phyloP scores from a whole-genome alignment of 2,113 vertebrate genomes.

The Phalacrocorax aristotelis region DNA sequence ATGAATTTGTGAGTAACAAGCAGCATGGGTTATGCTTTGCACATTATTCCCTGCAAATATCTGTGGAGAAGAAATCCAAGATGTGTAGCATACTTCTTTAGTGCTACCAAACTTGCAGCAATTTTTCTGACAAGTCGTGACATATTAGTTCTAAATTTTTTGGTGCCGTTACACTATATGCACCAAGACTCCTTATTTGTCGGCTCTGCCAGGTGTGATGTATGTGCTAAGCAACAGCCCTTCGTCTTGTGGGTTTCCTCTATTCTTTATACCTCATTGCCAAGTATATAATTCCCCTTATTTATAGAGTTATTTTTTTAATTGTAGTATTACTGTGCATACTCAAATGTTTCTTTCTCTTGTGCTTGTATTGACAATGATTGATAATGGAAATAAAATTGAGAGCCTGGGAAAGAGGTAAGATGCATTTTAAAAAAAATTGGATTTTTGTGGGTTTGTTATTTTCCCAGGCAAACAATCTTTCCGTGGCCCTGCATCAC shows the following conservation, averaged over 20 bases:
- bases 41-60: neutral
- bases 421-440: neutral
- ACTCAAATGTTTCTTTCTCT: neutral
- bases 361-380: neutral
- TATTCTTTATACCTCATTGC: neutral
- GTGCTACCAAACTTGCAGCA: neutral
- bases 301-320: neutral
- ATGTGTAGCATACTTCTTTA: neutral
- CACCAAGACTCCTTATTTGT: neutral
- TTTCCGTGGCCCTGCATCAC: neutral
- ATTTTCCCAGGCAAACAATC: neutral
- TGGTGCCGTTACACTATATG: neutral
- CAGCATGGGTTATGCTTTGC: neutral
- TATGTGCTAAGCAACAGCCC: neutral
- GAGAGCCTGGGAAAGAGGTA: neutral
- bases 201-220: neutral
- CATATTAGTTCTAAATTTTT: neutral
- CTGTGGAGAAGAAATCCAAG: neutral
- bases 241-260: neutral
- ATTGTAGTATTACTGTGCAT: neutral
- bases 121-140: neutral
- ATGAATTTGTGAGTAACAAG: constrained; percentile 88
- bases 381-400: neutral
- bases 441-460: neutral
- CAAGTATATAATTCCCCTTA: neutral